Evolutionary conservation across 2,888 invertebrate species (phyloP).

Genomic region (Aphelenchoides bicaudatus): DNA sequence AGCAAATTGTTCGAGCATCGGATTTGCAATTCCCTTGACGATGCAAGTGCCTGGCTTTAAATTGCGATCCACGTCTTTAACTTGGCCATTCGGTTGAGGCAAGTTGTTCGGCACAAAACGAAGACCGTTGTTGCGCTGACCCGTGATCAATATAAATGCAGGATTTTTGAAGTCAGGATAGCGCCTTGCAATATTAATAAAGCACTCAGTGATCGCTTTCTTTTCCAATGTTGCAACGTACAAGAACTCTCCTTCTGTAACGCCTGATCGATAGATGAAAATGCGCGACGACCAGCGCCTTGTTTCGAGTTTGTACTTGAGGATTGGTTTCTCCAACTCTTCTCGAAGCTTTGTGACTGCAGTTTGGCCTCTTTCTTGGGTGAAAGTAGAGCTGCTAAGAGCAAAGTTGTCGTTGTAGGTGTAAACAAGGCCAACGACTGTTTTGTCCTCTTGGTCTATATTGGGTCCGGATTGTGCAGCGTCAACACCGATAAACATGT

Average conservation of each 20-base stretch:
- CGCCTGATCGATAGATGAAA: slow-evolving; percentile 32
- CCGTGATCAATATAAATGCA: slow-evolving; percentile 31
- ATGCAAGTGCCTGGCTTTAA: slow-evolving; percentile 13
- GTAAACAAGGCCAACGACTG: slow-evolving; percentile 4
- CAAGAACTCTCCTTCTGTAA: slow-evolving; percentile 19
- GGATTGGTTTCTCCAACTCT: background rate
- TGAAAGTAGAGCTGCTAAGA: background rate
- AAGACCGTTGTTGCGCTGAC: slow-evolving; percentile 35
- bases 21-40: background rate
- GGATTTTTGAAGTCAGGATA: slow-evolving; percentile 23
- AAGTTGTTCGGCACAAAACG: slow-evolving; percentile 27
- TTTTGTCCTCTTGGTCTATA: too few relatives aligned
- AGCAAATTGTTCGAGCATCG: slow-evolving; percentile 13
- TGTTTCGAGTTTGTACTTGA: background rate
- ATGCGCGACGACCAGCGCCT: background rate
- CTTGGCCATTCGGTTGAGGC: slow-evolving; percentile 12
- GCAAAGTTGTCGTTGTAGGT: slow-evolving; percentile 8
- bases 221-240: background rate
- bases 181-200: background rate
- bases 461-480: background rate
- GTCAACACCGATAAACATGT: slow-evolving; percentile 6
- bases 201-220: background rate
- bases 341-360: background rate
- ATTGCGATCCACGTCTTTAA: slow-evolving; percentile 8
- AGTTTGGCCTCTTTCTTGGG: slow-evolving; percentile 5